Percentiles rank a stretch among this genome's conserved stretches.
phyloP scores from a whole-genome alignment of 2,113 vertebrate species.

The Opisthocomus hoazin region DNA sequence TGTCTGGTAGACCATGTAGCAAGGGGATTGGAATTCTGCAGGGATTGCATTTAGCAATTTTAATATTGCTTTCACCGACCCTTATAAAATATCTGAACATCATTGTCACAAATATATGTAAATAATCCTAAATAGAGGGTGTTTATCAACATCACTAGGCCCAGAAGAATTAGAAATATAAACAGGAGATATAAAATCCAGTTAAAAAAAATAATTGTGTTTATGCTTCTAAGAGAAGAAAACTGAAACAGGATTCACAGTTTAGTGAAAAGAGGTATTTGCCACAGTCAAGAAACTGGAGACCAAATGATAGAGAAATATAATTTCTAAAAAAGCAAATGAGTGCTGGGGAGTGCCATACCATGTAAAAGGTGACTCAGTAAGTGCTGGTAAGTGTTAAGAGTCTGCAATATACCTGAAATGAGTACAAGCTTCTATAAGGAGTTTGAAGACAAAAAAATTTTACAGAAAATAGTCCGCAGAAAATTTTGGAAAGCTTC shows the following conservation, averaged over 20 bases:
- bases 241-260: background rate
- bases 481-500: background rate
- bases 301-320: background rate
- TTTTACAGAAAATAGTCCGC: background rate
- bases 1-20: background rate
- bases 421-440: background rate
- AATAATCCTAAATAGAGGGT: background rate
- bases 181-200: background rate
- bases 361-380: background rate
- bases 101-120: background rate
- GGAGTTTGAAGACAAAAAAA: background rate
- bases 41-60: background rate
- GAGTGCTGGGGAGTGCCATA: background rate
- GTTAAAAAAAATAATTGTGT: background rate
- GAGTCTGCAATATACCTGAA: background rate
- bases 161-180: background rate
- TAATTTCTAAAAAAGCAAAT: background rate
- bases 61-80: background rate
- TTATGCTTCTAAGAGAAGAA: background rate
- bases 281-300: background rate
- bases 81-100: background rate
- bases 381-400: background rate
- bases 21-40: background rate
- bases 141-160: background rate
- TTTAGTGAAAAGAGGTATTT: background rate